Conservation (phyloP, 2,888 invertebrate genomes). For the Drosophila kambysellisi region DNA sequence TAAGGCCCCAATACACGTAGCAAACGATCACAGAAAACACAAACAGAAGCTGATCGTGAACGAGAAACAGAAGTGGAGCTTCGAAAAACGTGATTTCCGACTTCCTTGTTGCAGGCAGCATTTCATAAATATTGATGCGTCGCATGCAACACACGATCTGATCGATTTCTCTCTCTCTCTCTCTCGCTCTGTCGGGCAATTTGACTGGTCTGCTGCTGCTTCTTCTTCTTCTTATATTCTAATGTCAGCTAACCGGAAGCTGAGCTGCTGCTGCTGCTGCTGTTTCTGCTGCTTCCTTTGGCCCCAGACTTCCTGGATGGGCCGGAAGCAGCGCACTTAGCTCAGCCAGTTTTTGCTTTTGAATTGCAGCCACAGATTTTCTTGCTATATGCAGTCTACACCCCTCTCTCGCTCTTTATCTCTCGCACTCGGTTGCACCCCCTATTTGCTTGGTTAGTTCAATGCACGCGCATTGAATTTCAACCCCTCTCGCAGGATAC, state of each 20-base stretch:
- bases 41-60: neutral
- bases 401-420: neutral
- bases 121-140: slow-evolving; percentile 72
- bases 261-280: slow-evolving; percentile 38
- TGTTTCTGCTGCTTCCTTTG: slow-evolving; percentile 54
- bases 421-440: slow-evolving; percentile 11
- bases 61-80: slow-evolving; percentile 30
- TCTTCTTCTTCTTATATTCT: slow-evolving; percentile 13
- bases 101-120: slow-evolving; percentile 68
- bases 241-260: slow-evolving; percentile 65
- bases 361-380: slow-evolving; percentile 59
- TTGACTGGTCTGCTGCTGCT: slow-evolving; percentile 15
- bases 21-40: slow-evolving; percentile 2
- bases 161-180: slow-evolving; percentile 4
- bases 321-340: slow-evolving; percentile 62
- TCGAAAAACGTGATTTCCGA: slow-evolving; percentile 75
- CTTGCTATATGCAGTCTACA: slow-evolving; percentile 44
- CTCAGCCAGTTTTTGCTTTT: slow-evolving; percentile 32
- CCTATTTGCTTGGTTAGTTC: slow-evolving; percentile 32
- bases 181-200: neutral
- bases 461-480: slow-evolving; percentile 70
- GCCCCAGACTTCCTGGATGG: slow-evolving; percentile 59
- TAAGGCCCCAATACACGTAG: slow-evolving; percentile 63
- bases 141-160: slow-evolving; percentile 32
- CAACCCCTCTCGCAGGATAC: slow-evolving; percentile 65